Base-by-base conservation (phyloP, 2,888 invertebrate species). In the Cephus pulcher region DNA sequence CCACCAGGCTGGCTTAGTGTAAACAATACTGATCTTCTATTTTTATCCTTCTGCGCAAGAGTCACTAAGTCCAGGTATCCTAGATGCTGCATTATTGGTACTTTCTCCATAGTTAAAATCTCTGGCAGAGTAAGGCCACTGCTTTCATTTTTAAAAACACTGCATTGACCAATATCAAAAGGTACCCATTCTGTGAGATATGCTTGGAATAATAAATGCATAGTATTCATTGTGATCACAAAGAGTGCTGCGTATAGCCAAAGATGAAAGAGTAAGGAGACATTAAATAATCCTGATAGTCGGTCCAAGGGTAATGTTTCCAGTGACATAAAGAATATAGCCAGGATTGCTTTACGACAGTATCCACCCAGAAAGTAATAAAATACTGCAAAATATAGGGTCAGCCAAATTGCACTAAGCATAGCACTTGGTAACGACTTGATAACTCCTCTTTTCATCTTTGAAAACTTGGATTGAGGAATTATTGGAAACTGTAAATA, bases 1-100 rank as follows among this genome's bases (percentile, higher is more conserved):
- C 97, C 97, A 33, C 97, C 97, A 35, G 97, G 97, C 87, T 95
- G 94, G 40, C 96, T 96, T 0, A 97, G 92, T 23, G 94, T 93
- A 88, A 95, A 97, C 71, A 97, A 92, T 78, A 94, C 92, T 83
- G 92, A 90, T 75, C 97, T 93, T 84, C 96, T 93, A 0, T 82
- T 75, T 34, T 92, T 88, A 71, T 95, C 95, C 86, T 94, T 95
- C 86, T 94, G 93, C 0, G 95, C 93, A 85, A 97, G 90, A 56
- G 94, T 93, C 85, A 93, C 94, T 33, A 98, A 93, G 90, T 97
- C 97, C 80, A 95, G 93, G 81, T 95, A 96, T 11, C 96, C 97
- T 77, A 97, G 92, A 87, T 96, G 95, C 89, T 96, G 95, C 81
- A 95, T 93, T 76, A 96, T 95, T 12, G 95, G 95, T 75, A 94